Evolutionary conservation across 35 echinoderm and acorn worm genomes (phyloP), one percentile per base, ranked within the genome.

Genomic region (Hemicentrotus pulcherrimus): DNA sequence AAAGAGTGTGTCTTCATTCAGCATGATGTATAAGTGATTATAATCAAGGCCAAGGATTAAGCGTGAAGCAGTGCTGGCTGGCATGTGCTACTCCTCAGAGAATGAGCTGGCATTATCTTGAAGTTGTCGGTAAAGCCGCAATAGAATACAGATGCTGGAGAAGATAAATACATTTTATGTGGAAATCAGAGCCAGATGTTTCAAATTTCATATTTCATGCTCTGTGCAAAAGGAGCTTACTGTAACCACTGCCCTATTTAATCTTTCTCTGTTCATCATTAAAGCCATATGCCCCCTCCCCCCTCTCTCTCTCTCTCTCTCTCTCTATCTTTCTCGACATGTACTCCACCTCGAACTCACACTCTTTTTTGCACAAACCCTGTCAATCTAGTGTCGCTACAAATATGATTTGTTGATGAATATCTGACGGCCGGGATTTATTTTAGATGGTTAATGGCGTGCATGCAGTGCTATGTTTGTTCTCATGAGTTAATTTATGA

Each of bases 181-280:
- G 88, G 88, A 90, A 45, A 90, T 90, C 32, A 90, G 46, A 90
- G 88, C 88, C 88, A 90, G 88, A 90, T 90, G 88, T 15, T 90
- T 32, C 18, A 47, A 90, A 90, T 90, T 90, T 90, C 88, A 90
- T 47, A 45, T 47, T 90, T 90, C 32, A 78, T 78, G 65, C 22
- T 28, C 65, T 78, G 6, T 78, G 65, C 65, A 78, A 78, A 78
- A 16, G 28, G 65, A 22, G 19, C 28, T 32, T 46, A 32, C 18
- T 90, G 15, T 18, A 45, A 35, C 24, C 46, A 45, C 31, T 45
- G 88, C 88, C 19, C 32, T 35, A 45, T 86, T 33, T 86, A 45
- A 45, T 90, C 33, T 46, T 35, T 28, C 88, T 90, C 88, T 90
- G 32, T 31, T 90, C 30, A 22, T 90, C 88, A 90, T 90, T 90